Base-by-base conservation (phyloP, 2,888 invertebrate genomes). In the Cylindroiulus punctatus region DNA sequence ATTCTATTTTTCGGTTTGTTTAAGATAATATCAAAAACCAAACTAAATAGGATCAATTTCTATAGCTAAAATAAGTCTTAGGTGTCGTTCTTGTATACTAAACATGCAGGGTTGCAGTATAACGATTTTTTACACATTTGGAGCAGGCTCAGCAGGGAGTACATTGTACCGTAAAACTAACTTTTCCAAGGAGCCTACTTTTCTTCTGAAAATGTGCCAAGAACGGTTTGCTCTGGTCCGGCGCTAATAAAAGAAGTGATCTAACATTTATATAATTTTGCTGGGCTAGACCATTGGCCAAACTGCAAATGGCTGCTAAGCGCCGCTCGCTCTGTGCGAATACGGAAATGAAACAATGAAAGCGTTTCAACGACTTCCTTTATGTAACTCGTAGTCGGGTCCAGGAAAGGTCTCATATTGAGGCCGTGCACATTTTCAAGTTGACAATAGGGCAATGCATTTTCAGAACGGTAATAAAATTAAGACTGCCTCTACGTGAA, bases 261-360 rank as follows among this genome's bases (percentile, higher is more conserved):
- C 26, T 10, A 12, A n/a, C 26, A 65, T 65, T 65, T 65, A 65
- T 26, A 65, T 22, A 65, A 26, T 65, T 65, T 65, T 26, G 65
- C 26, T 12, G 22, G 12, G 3, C 65, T 65, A 65, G 26, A 26
- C 65, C 65, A 65, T 22, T 65, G 65, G 22, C 65, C 65, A 65
- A 65, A 26, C 26, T 65, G 65, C 65, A 26, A 65, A 65, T 65
- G 65, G 65, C n/a, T 65, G 65, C 65, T 65, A 65, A 65, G 65
- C 65, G 65, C 65, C 10, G 65, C 65, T 65, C 14, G 65, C 65
- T 26, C 65, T 12, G 26, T 26, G 65, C 22, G 65, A 26, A 65
- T 65, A 65, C 65, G 65, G 65, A 65, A 65, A 65, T 65, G 65
- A 65, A 65, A 65, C 65, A 65, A 65, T 65, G 65, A 65, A 65